Conservation (phyloP, 2,797 vertebrate species). For the Paratrypauchen microcephalus region DNA sequence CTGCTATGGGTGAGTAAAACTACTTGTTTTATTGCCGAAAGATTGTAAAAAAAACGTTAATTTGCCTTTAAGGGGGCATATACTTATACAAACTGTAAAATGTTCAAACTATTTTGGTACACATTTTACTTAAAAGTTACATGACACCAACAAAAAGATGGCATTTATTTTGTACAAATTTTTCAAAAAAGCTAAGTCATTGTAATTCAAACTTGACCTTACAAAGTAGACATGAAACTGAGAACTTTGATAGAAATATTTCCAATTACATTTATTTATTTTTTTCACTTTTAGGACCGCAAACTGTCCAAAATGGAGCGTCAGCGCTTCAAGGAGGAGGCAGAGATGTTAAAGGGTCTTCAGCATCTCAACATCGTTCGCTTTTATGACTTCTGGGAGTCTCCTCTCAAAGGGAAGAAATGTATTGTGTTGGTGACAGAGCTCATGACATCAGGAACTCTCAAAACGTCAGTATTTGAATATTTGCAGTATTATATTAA, state of each 20-base stretch:
- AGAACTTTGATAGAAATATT: too few species aligned
- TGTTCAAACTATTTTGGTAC: background rate
- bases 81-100: too few species aligned
- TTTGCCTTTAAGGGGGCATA: too few species aligned
- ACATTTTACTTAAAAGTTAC: background rate
- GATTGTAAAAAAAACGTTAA: too few species aligned
- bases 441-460: conserved; percentile 96
- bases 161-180: background rate
- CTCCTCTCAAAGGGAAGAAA: conserved; percentile 90
- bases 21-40: too few species aligned
- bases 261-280: background rate
- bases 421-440: conserved; percentile 97
- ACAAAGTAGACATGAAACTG: too few species aligned
- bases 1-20: too few species aligned
- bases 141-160: background rate
- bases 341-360: conserved; percentile 96
- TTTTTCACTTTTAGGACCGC: conserved; percentile 81
- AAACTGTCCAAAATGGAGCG: conserved; percentile 94
- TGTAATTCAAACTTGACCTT: background rate
- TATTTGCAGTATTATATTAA: background rate
- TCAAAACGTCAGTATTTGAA: conserved; percentile 90
- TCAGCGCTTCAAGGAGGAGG: conserved; percentile 97
- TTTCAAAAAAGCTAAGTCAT: background rate
- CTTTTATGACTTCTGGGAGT: conserved; percentile 99
- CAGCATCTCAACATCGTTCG: conserved; percentile 98